Percentiles rank a stretch among this genome's conserved stretches.
Evolutionary conservation across 2,888 invertebrate species (phyloP).

Genomic region (Zhengitettix transpicula): DNA sequence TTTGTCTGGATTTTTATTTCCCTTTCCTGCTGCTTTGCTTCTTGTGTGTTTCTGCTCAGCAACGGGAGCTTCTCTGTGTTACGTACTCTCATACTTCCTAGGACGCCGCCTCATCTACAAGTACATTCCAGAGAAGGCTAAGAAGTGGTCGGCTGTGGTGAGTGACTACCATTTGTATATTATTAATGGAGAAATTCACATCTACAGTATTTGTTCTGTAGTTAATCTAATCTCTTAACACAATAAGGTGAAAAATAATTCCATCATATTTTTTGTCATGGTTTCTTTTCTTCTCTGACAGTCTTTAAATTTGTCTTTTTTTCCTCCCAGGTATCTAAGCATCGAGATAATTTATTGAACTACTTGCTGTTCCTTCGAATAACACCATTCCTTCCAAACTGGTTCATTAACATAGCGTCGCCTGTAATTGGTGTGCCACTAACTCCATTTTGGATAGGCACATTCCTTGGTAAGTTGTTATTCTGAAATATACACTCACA

Average conservation of each 20-base stretch:
- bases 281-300: not conserved
- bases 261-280: too few species aligned
- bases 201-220: too few species aligned
- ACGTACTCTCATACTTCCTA: slow-evolving; percentile 76
- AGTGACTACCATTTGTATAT: slow-evolving; percentile 12
- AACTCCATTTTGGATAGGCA: slow-evolving; percentile 82
- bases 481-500: not conserved
- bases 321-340: slow-evolving; percentile 44
- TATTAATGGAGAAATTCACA: too few species aligned
- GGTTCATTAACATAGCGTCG: slow-evolving; percentile 95
- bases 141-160: slow-evolving; percentile 72
- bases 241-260: too few species aligned
- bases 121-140: slow-evolving; percentile 78
- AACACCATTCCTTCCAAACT: slow-evolving; percentile 95
- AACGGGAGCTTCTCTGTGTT: slow-evolving; percentile 88
- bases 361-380: slow-evolving; percentile 94
- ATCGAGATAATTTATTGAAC: slow-evolving; percentile 76
- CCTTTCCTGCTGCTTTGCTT: slow-evolving; percentile 74
- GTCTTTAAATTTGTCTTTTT: slow-evolving; percentile 6
- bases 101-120: slow-evolving; percentile 70
- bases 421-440: slow-evolving; percentile 94
- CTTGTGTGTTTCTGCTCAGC: slow-evolving; percentile 91
- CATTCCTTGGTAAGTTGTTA: slow-evolving; percentile 61
- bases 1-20: slow-evolving; percentile 89
- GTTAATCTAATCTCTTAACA: too few species aligned